Percentiles rank a stretch among this genome's conserved stretches.
Conservation (phyloP, 2,797 vertebrate genomes). For the Catharus ustulatus region DNA sequence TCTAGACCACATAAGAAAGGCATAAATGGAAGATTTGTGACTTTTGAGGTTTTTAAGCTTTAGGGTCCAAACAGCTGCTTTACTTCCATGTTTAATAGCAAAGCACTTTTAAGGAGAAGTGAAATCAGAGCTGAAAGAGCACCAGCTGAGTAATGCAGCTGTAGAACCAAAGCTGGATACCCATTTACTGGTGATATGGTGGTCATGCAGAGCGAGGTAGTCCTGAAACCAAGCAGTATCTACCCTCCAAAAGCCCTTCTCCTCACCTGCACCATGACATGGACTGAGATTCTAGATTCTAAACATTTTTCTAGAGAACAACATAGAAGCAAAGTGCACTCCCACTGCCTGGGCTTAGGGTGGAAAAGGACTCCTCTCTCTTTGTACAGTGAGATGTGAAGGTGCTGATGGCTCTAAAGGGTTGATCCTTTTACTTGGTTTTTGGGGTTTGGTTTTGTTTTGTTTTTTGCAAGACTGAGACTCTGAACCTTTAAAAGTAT, state of each 20-base stretch:
- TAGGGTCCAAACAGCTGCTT: neutral
- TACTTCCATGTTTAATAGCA: slow-evolving; percentile 7
- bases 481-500: neutral
- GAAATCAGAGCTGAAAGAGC: neutral
- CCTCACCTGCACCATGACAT: neutral
- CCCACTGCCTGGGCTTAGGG: neutral
- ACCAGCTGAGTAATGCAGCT: neutral
- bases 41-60: slow-evolving; percentile 28
- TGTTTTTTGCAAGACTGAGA: neutral
- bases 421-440: neutral
- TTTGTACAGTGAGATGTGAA: neutral
- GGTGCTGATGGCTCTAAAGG: neutral
- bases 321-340: rapidly evolving
- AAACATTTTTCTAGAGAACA: neutral
- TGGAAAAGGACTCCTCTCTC: neutral
- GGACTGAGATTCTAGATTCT: neutral
- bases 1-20: slow-evolving; percentile 58
- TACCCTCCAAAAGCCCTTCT: neutral
- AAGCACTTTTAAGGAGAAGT: neutral
- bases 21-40: slow-evolving; percentile 41
- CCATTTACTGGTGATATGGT: neutral
- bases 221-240: neutral
- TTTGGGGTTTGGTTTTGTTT: neutral
- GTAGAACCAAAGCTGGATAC: neutral
- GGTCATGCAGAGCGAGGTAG: neutral